Base-by-base conservation (phyloP, 2,797 vertebrate genomes). In the Takifugu ocellatus region DNA sequence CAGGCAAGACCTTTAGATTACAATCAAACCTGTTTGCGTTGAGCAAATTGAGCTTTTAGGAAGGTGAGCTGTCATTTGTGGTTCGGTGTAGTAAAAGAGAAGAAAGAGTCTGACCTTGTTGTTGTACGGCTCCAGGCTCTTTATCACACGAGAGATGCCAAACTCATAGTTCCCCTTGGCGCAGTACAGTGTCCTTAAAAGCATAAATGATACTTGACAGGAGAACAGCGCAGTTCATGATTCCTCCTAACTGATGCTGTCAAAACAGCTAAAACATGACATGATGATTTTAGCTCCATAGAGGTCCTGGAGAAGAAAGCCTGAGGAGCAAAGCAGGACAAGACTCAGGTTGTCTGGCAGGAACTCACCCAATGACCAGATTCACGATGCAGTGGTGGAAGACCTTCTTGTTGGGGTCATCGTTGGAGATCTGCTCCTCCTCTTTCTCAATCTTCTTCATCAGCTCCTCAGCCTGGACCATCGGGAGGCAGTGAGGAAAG, bases 321-420 rank as follows among this genome's bases (percentile, higher is more conserved):
- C 43, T 6, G 43, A 12, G 8, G 36, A 36, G 21, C 24, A 21
- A 5, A 8, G 5, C 43, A 15, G 17, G 25, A 56, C 50, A 2
- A 31, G 29, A 7, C 43, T 44, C n/a, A 8, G 44, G 2, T 17
- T 9, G 6, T n/a, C 16, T 21, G 44, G 6, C 2, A 1, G 36
- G 14, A n/a, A 67, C 90, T 78, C 82, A 94, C 92, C 97, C 97
- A 9, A 98, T 98, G 45, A 99, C 96, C 60, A 99, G 83, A 86
- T 99, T 99, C 74, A 99, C 94, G 47, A 99, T 98, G 85, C 96
- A 98, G 44, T 97, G 91, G 70, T 98, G 96, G 77, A 98, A 99
- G 33, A 90, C 90, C 68, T 98, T 98, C 88, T 94, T 96, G 33
- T 95, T 93, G 0, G 96, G 95, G 56, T 94, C 88, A 3, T 93